phyloP scores from a whole-genome alignment of 2,797 vertebrate species.

The Crocidura indochinensis region DNA sequence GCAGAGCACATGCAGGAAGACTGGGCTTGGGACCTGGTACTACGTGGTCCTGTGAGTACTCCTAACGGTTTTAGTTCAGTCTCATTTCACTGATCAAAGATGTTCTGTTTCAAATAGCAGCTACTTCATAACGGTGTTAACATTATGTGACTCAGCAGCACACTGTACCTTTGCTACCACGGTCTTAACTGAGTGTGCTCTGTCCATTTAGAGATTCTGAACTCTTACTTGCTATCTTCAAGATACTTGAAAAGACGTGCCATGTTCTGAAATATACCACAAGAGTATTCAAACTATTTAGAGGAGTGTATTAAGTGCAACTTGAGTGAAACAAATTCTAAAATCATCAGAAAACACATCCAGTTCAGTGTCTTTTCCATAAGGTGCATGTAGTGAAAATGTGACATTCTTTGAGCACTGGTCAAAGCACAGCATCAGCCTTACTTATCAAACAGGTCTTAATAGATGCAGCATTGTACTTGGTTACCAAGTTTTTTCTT shows the following conservation, averaged over 20 bases:
- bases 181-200: constrained; percentile 74
- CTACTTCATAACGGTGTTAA: background rate
- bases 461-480: constrained; percentile 50
- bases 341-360: constrained; percentile 54
- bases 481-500: constrained; percentile 57
- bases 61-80: constrained; percentile 14
- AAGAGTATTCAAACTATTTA: constrained; percentile 66
- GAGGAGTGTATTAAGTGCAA: constrained; percentile 52
- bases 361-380: constrained; percentile 14
- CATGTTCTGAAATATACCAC: constrained; percentile 75
- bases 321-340: constrained; percentile 38
- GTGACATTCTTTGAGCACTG: constrained; percentile 40
- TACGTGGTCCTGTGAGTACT: too few relatives aligned
- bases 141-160: background rate
- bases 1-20: background rate
- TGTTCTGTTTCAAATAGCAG: constrained; percentile 55
- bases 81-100: constrained; percentile 51
- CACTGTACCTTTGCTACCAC: constrained; percentile 39
- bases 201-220: constrained; percentile 27
- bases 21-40: too few relatives aligned
- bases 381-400: background rate
- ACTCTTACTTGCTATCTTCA: background rate
- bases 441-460: constrained; percentile 70
- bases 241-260: constrained; percentile 75
- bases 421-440: constrained; percentile 55